A percentile compares a stretch with the other conserved stretches of the same genome.
Conservation (phyloP, 23 tunicate genomes). For the Clavelina lepadiformis region DNA sequence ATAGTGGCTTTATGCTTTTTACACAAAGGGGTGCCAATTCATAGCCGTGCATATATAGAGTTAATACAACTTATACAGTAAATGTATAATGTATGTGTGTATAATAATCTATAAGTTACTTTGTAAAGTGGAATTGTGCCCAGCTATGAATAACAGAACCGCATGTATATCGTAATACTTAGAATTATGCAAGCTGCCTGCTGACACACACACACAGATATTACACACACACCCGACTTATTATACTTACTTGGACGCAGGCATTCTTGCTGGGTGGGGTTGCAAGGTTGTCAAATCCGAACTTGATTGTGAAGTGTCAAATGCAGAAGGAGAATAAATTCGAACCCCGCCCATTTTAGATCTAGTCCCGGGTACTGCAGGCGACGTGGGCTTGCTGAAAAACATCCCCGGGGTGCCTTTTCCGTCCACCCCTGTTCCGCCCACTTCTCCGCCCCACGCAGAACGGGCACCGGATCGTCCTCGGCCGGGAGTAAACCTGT, state of each 20-base stretch:
- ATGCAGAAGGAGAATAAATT: not conserved
- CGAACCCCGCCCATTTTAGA: conserved; percentile 7
- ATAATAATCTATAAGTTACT: too few relatives aligned
- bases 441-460: conserved; percentile 94
- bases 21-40: too few relatives aligned
- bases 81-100: too few relatives aligned
- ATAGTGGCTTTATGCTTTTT: not conserved
- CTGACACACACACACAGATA: too few relatives aligned
- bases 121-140: too few relatives aligned
- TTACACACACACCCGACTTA: too few relatives aligned
- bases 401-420: conserved; percentile 82
- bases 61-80: too few relatives aligned
- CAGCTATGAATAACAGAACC: too few relatives aligned
- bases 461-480: conserved; percentile 89
- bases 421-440: conserved; percentile 87
- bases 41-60: too few relatives aligned
- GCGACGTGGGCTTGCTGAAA: not conserved
- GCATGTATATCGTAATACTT: too few relatives aligned
- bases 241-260: conserved; percentile 18
- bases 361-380: not conserved
- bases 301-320: conserved; percentile 13
- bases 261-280: conserved; percentile 9
- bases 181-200: too few relatives aligned
- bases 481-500: conserved; percentile 71
- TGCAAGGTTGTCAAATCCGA: too few relatives aligned